These are phyloP conservation scores for Poecilia latipinna DNA, from an alignment of 2,113 vertebrate genomes.

Conservation along the genomic window DNA sequence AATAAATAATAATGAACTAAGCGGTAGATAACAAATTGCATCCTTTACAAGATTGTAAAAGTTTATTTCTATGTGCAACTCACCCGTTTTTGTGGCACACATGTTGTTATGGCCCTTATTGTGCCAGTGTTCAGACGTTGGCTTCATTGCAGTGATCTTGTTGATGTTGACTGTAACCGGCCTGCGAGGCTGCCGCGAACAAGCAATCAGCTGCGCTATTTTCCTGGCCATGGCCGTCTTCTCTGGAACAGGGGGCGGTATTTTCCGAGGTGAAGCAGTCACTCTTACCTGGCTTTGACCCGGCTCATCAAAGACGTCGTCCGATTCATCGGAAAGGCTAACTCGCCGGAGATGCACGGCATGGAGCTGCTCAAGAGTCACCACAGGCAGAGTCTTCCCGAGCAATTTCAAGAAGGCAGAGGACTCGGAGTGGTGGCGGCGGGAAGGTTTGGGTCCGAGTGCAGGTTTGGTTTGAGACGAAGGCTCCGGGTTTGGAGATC, in stretches of 20 bases:
- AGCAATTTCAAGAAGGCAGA: constrained; percentile 29
- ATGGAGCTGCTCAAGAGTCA: constrained; percentile 23
- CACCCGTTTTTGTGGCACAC: neutral
- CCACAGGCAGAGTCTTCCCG: neutral
- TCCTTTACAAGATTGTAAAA: too few relatives aligned
- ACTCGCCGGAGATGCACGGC: neutral
- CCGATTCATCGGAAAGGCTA: constrained; percentile 1
- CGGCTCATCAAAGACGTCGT: constrained; percentile 24
- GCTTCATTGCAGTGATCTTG: neutral
- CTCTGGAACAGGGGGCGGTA: constrained; percentile 46
- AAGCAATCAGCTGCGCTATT: constrained; percentile 38
- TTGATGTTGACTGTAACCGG: neutral
- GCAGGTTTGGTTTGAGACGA: neutral
- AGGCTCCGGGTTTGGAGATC: neutral
- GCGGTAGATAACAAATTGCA: too few relatives aligned
- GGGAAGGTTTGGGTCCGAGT: constrained; percentile 11
- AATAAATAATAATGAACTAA: too few relatives aligned
- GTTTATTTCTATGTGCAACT: neutral
- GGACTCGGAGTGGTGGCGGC: constrained; percentile 59
- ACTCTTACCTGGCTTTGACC: neutral
- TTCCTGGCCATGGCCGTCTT: constrained; percentile 50
- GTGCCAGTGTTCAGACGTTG: neutral
- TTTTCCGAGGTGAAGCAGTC: neutral
- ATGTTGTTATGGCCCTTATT: neutral
- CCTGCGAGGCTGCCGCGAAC: neutral